These are phyloP conservation scores for Channa striata DNA, from an alignment of 2,797 vertebrate species.

Conservation along the genomic window DNA sequence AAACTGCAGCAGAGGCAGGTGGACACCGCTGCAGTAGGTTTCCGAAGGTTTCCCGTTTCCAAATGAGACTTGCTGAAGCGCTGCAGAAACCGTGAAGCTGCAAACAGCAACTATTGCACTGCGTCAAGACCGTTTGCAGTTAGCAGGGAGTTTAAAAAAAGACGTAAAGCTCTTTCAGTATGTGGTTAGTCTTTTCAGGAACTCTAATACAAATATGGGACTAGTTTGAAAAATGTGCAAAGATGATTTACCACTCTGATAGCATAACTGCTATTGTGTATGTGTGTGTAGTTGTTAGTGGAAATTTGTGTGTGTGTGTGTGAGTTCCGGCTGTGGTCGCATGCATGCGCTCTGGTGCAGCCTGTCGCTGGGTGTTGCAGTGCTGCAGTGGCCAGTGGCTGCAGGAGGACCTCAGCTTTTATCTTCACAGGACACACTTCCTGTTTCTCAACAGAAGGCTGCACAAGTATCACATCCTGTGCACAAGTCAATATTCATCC, in stretches of 20 bases:
- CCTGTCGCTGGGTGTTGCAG: slow-evolving; percentile 33
- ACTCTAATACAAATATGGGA: too few relatives aligned
- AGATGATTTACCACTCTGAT: not conserved
- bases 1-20: not conserved
- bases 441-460: slow-evolving; percentile 48
- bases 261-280: not conserved
- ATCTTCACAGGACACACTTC: slow-evolving; percentile 61
- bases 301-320: slow-evolving; percentile 38
- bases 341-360: not conserved
- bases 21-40: not conserved
- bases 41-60: too few relatives aligned
- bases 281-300: slow-evolving; percentile 11
- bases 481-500: too few relatives aligned
- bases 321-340: slow-evolving; percentile 37
- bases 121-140: too few relatives aligned
- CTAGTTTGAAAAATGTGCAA: too few relatives aligned
- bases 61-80: too few relatives aligned
- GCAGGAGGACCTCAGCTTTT: slow-evolving; percentile 31
- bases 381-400: slow-evolving; percentile 5
- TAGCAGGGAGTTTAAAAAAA: too few relatives aligned
- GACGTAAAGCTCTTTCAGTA: not conserved
- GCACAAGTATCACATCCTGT: too few relatives aligned
- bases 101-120: too few relatives aligned
- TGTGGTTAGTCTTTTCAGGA: not conserved
- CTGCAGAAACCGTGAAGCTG: too few relatives aligned